Evolutionary conservation across 2,888 invertebrate species (phyloP).

Genomic region (Neuroscelio doddi): DNA sequence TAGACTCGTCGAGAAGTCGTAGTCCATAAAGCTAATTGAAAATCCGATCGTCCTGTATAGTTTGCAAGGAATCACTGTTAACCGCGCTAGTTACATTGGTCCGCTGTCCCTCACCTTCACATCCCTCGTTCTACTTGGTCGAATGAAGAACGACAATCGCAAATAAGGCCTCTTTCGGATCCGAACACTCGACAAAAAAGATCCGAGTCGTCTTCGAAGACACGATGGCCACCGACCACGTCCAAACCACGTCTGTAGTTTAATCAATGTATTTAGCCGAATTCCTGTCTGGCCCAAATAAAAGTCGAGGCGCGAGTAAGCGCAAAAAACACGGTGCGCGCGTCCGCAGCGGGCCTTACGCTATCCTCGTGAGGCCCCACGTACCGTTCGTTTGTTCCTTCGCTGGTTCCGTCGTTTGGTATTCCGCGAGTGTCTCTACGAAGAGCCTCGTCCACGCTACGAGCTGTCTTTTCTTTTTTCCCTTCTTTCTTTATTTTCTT

Average conservation of each 20-base stretch:
- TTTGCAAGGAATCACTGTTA: conserved; percentile 32
- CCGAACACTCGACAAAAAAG: conserved; percentile 53
- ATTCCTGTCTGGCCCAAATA: conserved; percentile 72
- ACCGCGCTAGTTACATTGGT: conserved; percentile 35
- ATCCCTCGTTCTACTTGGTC: neutral
- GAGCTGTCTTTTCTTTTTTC: conserved; percentile 22
- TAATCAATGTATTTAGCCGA: conserved; percentile 73
- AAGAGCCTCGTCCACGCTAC: conserved; percentile 45
- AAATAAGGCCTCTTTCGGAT: conserved; percentile 14
- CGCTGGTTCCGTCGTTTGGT: conserved; percentile 57
- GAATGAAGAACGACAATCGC: conserved; percentile 13
- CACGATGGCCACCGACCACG: conserved; percentile 68
- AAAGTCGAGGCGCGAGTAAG: conserved; percentile 64
- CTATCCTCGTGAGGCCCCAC: conserved; percentile 16
- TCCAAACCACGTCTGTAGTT: conserved; percentile 68
- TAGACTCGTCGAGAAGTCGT: neutral
- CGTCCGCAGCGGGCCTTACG: conserved; percentile 27
- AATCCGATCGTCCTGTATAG: conserved; percentile 28
- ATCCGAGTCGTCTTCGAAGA: conserved; percentile 61
- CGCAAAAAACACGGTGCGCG: conserved; percentile 60
- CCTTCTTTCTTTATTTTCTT: conserved; percentile 36
- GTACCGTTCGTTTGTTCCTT: conserved; percentile 13
- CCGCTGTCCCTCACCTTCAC: conserved; percentile 21
- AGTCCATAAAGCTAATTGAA: conserved; percentile 46
- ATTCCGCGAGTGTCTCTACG: conserved; percentile 62